A percentile compares a stretch with the other conserved stretches of the same genome.
phyloP scores from a whole-genome alignment of 1,140 invertebrate genomes.

The Drosophila melanica region DNA sequence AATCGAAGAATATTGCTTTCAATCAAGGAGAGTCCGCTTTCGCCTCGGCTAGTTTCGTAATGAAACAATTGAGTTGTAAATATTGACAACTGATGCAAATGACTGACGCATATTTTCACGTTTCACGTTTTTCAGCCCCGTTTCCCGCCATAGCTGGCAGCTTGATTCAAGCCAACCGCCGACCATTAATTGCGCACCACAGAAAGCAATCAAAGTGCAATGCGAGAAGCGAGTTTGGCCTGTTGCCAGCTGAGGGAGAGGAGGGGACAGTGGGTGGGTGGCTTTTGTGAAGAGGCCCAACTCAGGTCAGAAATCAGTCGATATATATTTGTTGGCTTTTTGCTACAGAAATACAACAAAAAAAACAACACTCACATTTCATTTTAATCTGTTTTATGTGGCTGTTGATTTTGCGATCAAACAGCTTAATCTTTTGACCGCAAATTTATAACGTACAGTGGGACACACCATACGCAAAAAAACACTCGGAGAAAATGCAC shows the following conservation, averaged over 20 bases:
- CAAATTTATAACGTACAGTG: constrained; percentile 63
- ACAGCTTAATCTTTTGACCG: constrained; percentile 75
- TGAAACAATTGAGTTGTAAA: constrained; percentile 26
- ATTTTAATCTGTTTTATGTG: constrained; percentile 77
- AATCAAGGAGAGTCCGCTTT: too few species aligned
- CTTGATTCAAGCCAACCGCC: constrained; percentile 21
- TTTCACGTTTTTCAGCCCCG: too few species aligned
- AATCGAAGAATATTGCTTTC: too few species aligned
- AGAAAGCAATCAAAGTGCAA: constrained; percentile 73
- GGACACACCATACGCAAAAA: not conserved
- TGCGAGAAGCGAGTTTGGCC: constrained; percentile 37
- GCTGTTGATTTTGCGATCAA: constrained; percentile 80
- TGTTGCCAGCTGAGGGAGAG: constrained; percentile 12
- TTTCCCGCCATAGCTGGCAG: too few species aligned
- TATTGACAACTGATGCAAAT: constrained; percentile 39
- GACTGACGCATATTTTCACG: constrained; percentile 25
- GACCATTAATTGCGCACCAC: constrained; percentile 73
- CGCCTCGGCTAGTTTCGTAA: too few species aligned
- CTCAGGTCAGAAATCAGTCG: constrained; percentile 11
- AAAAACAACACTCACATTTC: constrained; percentile 39
- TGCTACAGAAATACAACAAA: not conserved
- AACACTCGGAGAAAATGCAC: not conserved
- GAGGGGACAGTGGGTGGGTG: not conserved
- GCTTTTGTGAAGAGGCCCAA: not conserved
- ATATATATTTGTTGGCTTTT: constrained; percentile 18